Base-by-base conservation (phyloP, 1,140 invertebrate genomes). In the Drosophila pseudoananassae region DNA sequence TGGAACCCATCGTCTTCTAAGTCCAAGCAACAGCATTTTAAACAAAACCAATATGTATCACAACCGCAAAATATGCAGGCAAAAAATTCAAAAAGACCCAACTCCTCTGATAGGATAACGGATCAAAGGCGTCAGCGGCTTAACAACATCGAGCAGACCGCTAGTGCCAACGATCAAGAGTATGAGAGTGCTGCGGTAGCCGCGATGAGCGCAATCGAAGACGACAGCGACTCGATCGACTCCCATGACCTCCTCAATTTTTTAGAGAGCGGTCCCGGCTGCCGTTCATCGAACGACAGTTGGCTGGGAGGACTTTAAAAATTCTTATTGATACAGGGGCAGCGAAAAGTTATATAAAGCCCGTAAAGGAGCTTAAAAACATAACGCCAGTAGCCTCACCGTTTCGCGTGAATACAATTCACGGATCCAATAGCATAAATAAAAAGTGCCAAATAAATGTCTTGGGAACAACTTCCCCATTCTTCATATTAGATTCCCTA, bases 341-440 rank as follows among this genome's bases (percentile, higher is more conserved):
- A 38, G 36, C 36, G 36, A 38, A 38, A 38, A 38, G 36, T 38
- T 38, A 38, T 38, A 38, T 38, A 38, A 38, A 38, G 7, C 36
- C 36, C 36, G 36, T 38, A 38, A 38, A 38, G 36, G 36, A 38
- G 36, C 36, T 38, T 38, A 38, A 38, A 38, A 38, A 38, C 12
- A 38, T 38, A 38, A 38, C 36, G 36, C 36, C 36, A 12, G 36
- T 38, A 38, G 36, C 36, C 36, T 38, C 12, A 38, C 36, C 36
- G 12, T 38, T 31, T 31, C 31, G 31, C 31, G 31, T 31, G 31
- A 31, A 31, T 31, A 31, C 31, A 31, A 31, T 31, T 31, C 31
- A 31, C 31, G 31, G 31, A 2, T 31, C 31, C 31, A 31, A 31
- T 2, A 9, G 31, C 31, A 38, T 38, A 38, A 12, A 38, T 38